Base-by-base conservation (phyloP, 2,797 vertebrate species). In the Toxotes lorentzi region DNA sequence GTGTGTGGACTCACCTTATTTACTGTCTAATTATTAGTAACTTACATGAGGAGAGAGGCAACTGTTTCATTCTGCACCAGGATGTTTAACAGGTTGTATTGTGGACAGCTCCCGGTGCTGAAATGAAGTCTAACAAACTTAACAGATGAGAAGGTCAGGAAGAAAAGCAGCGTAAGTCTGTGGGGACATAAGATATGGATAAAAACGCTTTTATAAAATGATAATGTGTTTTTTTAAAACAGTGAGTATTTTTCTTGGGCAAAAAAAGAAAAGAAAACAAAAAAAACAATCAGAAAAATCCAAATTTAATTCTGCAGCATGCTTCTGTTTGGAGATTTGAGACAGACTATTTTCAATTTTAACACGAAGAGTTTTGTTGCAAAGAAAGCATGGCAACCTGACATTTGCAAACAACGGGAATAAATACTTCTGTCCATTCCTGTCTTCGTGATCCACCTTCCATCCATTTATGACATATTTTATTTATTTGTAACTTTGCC, bases 61-160 rank as follows among this genome's bases (percentile, higher is more conserved):
- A 30, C 27, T 54, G 16, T 67, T 11, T 73, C 35, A 8, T 45
- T 24, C 23, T 34, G 53, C 32, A 51, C 11, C 38, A n/a, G 40
- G 32, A 48, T 41, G 60, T 34, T 41, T 23, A 34, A 61, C 59
- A 61, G 48, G 47, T 64, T 59, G 5, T 1, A 53, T 32, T 57
- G 60, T 77, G 76, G 69, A 86, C 65, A 79, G 80, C 73, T 79
- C 51, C 66, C 0, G 17, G 66, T 68, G 66, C 51, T 81, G 77
- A 83, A 83, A 71, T 63, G 1, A 64, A 68, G 27, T 51, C 23
- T 27, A 21, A 41, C 9, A 63, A 51, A 47, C 4, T 32, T 32
- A 43, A 21, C 27, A 56, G 38, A 79, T 40, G 17, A 50, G 62
- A 50, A 71, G 32, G 12, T 54, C 19, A 40, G 14, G 11, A n/a